Percentiles rank a stretch among this genome's conserved stretches.
Conservation (phyloP, 2,888 invertebrate species). For the Parnassius smintheus region DNA sequence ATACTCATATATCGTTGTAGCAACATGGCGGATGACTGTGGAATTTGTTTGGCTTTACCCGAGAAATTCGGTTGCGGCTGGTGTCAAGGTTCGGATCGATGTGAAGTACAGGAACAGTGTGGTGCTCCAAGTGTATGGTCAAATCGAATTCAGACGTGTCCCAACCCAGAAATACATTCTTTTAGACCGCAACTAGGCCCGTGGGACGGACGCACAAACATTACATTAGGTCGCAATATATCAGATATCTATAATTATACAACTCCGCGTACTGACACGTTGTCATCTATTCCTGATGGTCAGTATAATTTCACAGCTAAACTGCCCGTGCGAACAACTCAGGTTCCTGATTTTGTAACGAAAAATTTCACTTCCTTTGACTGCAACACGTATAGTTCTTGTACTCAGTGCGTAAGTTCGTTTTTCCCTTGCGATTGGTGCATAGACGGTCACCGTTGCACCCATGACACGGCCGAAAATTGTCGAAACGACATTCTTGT, state of each 20-base stretch:
- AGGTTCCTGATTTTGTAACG: constrained; percentile 96
- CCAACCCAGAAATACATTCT: constrained; percentile 94
- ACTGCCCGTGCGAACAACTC: constrained; percentile 94
- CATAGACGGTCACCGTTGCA: constrained; percentile 96
- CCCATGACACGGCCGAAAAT: constrained; percentile 96
- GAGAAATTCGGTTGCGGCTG: constrained; percentile 97
- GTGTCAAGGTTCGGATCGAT: constrained; percentile 95
- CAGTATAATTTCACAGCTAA: constrained; percentile 98
- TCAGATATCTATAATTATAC: constrained; percentile 91
- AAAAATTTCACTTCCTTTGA: constrained; percentile 99
- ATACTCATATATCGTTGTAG: constrained; percentile 96
- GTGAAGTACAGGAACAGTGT: constrained; percentile 95
- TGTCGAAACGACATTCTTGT: constrained; percentile 96
- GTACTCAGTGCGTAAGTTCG: constrained; percentile 97
- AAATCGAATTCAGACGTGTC: constrained; percentile 95
- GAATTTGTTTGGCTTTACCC: constrained; percentile 95
- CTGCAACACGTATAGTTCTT: constrained; percentile 97
- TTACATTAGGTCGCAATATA: constrained; percentile 97
- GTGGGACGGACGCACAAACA: constrained; percentile 97
- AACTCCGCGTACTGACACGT: constrained; percentile 95
- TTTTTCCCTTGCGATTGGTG: constrained; percentile 99
- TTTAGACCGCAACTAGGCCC: constrained; percentile 95
- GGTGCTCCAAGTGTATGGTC: constrained; percentile 91
- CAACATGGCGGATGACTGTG: constrained; percentile 98
- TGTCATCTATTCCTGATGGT: constrained; percentile 95